These are phyloP conservation scores for Antheraea yamamai DNA, from an alignment of 2,888 invertebrate species.

Conservation along the genomic window DNA sequence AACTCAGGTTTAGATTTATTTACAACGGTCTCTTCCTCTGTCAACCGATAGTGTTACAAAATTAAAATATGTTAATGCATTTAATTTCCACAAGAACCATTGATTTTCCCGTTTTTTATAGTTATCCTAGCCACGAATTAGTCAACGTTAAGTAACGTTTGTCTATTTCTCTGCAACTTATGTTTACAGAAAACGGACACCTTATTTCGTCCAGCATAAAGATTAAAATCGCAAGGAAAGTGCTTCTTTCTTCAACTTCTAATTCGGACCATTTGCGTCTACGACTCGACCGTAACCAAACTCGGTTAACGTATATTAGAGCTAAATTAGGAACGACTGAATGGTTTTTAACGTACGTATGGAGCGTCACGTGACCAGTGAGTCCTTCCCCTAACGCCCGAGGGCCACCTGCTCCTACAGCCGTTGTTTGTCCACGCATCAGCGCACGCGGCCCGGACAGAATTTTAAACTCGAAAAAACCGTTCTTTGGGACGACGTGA, in stretches of 20 bases:
- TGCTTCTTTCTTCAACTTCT: background rate
- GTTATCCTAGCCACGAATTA: no score
- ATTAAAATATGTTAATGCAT: no score
- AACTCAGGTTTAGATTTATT: no score
- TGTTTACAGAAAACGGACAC: no score
- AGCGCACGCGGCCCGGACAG: slow-evolving; percentile 42
- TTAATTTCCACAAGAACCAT: background rate
- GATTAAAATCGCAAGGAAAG: background rate
- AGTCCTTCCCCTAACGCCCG: background rate
- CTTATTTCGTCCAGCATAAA: background rate
- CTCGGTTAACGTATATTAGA: background rate
- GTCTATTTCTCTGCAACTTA: no score
- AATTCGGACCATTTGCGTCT: background rate
- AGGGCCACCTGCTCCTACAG: slow-evolving; percentile 55
- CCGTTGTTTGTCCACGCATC: slow-evolving; percentile 47
- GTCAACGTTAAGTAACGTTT: no score
- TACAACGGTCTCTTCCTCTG: no score
- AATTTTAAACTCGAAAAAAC: slow-evolving; percentile 27
- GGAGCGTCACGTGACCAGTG: background rate
- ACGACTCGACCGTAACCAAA: background rate
- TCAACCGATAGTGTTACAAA: no score
- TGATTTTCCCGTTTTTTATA: background rate
- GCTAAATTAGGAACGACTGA: background rate
- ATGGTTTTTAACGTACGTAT: background rate
- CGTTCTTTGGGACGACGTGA: background rate